Conservation (phyloP, 2,113 vertebrate species). For the Thinocorus orbignyianus region DNA sequence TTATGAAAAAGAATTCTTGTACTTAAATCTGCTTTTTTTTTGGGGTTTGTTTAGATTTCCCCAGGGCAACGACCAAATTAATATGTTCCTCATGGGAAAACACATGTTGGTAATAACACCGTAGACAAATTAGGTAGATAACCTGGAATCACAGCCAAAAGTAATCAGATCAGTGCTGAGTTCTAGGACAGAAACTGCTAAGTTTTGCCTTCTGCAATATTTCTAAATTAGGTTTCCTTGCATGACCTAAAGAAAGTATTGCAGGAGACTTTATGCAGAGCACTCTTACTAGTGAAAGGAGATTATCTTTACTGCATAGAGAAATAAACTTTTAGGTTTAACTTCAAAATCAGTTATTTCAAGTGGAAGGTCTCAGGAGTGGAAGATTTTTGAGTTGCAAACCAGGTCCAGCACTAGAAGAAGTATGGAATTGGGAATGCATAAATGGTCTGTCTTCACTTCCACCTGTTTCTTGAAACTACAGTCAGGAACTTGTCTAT, state of each 20-base stretch:
- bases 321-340: neutral
- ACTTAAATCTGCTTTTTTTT: neutral
- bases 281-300: neutral
- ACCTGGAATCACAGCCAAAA: slow-evolving; percentile 60
- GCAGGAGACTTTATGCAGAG: neutral
- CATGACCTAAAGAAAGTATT: neutral
- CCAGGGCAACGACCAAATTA: slow-evolving; percentile 36
- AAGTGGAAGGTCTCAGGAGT: neutral
- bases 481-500: neutral
- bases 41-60: slow-evolving; percentile 7
- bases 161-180: slow-evolving; percentile 15
- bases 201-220: slow-evolving; percentile 10
- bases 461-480: neutral
- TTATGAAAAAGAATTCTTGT: slow-evolving; percentile 18
- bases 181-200: neutral
- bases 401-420: neutral
- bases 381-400: neutral
- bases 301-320: neutral
- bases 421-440: neutral
- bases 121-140: slow-evolving; percentile 53
- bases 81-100: slow-evolving; percentile 41
- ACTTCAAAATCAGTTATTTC: neutral
- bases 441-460: neutral
- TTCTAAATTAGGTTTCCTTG: slow-evolving; percentile 31
- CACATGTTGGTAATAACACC: slow-evolving; percentile 40